A percentile compares a stretch with the other conserved stretches of the same genome.
phyloP scores from a whole-genome alignment of 2,888 invertebrate genomes.

The Schrankia costaestrigalis region DNA sequence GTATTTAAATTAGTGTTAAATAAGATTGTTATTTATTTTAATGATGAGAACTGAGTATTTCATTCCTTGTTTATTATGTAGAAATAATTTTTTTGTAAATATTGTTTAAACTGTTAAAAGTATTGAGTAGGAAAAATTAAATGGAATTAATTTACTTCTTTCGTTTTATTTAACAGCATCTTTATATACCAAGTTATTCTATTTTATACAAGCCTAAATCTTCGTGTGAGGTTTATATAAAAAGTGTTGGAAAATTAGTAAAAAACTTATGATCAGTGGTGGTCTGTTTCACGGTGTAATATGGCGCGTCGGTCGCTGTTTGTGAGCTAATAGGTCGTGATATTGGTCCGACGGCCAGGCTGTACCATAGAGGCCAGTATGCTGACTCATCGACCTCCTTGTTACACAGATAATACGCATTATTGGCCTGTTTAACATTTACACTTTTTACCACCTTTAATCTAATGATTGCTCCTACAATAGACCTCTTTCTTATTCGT shows the following conservation, averaged over 20 bases:
- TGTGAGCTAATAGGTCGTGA: slow-evolving; percentile 71
- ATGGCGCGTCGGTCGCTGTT: slow-evolving; percentile 57
- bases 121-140: slow-evolving; percentile 60
- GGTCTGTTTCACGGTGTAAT: slow-evolving; percentile 76
- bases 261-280: slow-evolving; percentile 62
- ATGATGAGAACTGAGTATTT: slow-evolving; percentile 45
- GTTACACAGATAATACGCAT: slow-evolving; percentile 41
- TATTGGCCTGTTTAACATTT: slow-evolving; percentile 36
- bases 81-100: slow-evolving; percentile 61
- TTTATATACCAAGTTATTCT: too few species aligned
- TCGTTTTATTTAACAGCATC: slow-evolving; percentile 29
- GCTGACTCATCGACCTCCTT: slow-evolving; percentile 65
- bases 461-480: slow-evolving; percentile 34
- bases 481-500: slow-evolving; percentile 22
- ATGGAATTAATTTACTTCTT: slow-evolving; percentile 39
- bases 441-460: slow-evolving; percentile 27
- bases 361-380: background rate
- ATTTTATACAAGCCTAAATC: too few species aligned
- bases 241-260: slow-evolving; percentile 51
- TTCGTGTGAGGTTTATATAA: slow-evolving; percentile 63
- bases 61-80: slow-evolving; percentile 55
- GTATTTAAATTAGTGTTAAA: slow-evolving; percentile 32
- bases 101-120: slow-evolving; percentile 67
- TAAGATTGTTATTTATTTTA: slow-evolving; percentile 72
- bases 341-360: slow-evolving; percentile 53